Evolutionary conservation across 1,140 invertebrate genomes (phyloP), one percentile per base, ranked within the genome.

Genomic region (Triops cancriformis): DNA sequence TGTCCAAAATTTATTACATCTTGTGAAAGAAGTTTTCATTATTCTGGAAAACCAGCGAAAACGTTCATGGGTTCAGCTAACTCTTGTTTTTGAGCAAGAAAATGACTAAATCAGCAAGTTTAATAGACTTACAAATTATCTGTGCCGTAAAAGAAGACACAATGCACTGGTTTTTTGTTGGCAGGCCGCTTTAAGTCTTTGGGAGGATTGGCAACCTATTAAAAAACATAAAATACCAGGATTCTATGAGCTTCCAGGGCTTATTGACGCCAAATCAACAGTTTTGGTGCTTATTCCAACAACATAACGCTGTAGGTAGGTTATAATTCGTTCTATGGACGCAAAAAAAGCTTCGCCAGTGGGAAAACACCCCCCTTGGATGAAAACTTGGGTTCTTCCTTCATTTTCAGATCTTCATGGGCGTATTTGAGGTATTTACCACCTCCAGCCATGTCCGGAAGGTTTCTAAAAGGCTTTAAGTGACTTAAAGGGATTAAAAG

Each of bases 111-210:
- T 37, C 31, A 37, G 7, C 7, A 2, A 4, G 31, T 37, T 37
- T 4, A 4, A 37, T 37, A 28, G 84, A 92, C 94, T 94, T 88
- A 96, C 94, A 93, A 97, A 85, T 97, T 96, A 81, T 95, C 91
- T 43, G 92, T 91, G 74, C 95, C 95, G 88, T 95, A 97, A 86
- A 98, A 97, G 85, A 92, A 96, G 79, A 97, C 93, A 86, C 94
- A 97, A 81, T 94, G 91, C 11, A 89, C 86, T 76, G 89, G 81
- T 79, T 87, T 87, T 77, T 86, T 86, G 7, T 85, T 86, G n/a
- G 84, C 84, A 28, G 89, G 89, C 80, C 88, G 89, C 83, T 89
- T 91, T 82, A 91, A 83, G 79, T 91, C 89, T 78, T 83, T 81
- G 23, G 89, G 88, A 7, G 91, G 90, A 77, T 89, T 86, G 12